Base-by-base conservation (phyloP, 2,797 vertebrate species). In the Orestias chungarensis region DNA sequence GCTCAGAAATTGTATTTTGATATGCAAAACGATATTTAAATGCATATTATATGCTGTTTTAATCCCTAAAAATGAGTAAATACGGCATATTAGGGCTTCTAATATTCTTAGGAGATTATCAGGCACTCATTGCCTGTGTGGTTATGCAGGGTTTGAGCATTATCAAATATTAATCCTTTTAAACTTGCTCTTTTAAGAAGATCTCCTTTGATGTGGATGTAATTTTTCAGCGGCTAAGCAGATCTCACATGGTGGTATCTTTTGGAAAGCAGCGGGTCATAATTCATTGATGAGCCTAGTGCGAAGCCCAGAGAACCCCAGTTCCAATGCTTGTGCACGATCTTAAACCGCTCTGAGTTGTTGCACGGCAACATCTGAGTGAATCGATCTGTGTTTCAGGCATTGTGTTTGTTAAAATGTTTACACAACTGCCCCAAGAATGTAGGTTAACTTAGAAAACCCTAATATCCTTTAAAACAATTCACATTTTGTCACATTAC, bases 1-100 rank as follows among this genome's bases (percentile, higher is more conserved):
- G 82, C 85, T 91, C 86, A 87, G 88, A 93, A 93, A 92, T 92
- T 89, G 86, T 86, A 92, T 89, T 93, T 93, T 92, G 87, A 92
- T 93, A 92, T 91, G 91, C 89, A 93, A 94, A 92, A 91, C 86
- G 89, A 75, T 92, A 91, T 91, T 93, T 94, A 92, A 92, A 93
- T 75, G 85, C 88, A 93, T 93, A 89, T 91, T 88, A 91, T 93
- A 91, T 90, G 88, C 92, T 90, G 87, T 91, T 93, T 93, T 90
- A 93, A 93, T 91, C 88, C 86, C 84, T 93, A 92, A 93, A 40
- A 93, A 89, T 86, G 83, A 81, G 88, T 91, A 93, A 94, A 93
- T 92, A 93, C 90, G 87, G 82, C 90, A 91, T 76, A 91, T 93
- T 93, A 93, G 75, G 79, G 73, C 55, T 84, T 92, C 87, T 90